Evolutionary conservation across 2,113 vertebrate genomes (phyloP), one percentile per base, ranked within the genome.

Genomic region (Dicerorhinus sumatrensis): DNA sequence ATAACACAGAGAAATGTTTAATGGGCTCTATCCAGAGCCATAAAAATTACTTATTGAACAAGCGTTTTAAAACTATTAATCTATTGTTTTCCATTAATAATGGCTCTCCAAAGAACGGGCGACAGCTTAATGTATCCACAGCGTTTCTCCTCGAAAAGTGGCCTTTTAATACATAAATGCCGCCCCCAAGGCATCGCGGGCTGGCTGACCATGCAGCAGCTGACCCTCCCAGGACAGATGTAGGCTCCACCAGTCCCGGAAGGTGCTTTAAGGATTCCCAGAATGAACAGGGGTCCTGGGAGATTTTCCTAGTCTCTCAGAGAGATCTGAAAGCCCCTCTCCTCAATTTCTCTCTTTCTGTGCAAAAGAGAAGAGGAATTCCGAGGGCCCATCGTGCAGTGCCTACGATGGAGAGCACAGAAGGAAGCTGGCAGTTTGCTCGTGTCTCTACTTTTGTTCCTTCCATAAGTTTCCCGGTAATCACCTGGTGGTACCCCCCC

Each of bases 31-130:
- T 97, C 97, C 96, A 96, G 95, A 92, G 94, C 95, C 97, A 98
- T 98, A 98, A 98, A 98, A 98, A 98, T 98, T 98, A 98, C 98
- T 98, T 98, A 98, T 98, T 98, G 97, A 98, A 98, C 98, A 98
- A 91, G 96, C 87, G 51, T 97, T 98, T 98, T 97, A 97, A 98
- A 98, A 98, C 98, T 98, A 98, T 98, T 98, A 98, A 98, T 98
- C 98, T 98, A 98, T 98, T 98, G 98, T 98, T 98, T 98, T 98
- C 97, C 97, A 97, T 98, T 98, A 98, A 98, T 98, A 98, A 98
- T 95, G 93, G 92, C 97, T 95, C 97, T 97, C 98, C 95, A 60
- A 97, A 98, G 97, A 97, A 90, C 88, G 42, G 95, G 97, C 84
- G 97, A 98, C 97, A 97, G 98, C 84, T 98, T 98, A 98, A 98